Percentiles rank a stretch among this genome's conserved stretches.
These are phyloP conservation scores for Gari tellinella DNA, from an alignment of 2,888 invertebrate species.

Conservation along the genomic window DNA sequence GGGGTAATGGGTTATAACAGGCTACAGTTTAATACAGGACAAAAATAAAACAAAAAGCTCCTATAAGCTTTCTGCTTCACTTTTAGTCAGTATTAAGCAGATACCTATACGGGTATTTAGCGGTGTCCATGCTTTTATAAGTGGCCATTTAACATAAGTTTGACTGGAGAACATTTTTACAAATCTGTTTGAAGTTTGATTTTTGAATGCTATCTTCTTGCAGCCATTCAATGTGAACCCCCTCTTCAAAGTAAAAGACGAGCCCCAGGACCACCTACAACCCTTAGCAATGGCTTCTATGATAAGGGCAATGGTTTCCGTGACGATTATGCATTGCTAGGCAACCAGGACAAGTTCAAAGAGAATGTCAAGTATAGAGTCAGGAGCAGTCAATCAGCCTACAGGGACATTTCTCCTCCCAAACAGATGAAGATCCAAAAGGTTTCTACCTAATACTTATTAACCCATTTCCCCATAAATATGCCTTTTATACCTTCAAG, in stretches of 20 bases:
- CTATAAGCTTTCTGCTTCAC: too few species aligned
- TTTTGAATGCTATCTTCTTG: conserved; percentile 3
- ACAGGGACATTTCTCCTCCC: conserved; percentile 66
- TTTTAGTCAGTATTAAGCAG: too few species aligned
- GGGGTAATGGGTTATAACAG: too few species aligned
- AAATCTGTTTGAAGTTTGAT: too few species aligned
- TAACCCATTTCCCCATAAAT: too few species aligned
- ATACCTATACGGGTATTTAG: too few species aligned
- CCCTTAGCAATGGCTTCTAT: conserved; percentile 69
- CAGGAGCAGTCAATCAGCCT: conserved; percentile 26
- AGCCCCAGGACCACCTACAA: conserved; percentile 68
- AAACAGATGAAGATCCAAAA: conserved; percentile 66
- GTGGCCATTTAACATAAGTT: too few species aligned
- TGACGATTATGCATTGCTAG: conserved; percentile 79
- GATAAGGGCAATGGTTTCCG: conserved; percentile 31
- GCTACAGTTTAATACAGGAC: too few species aligned
- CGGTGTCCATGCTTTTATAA: too few species aligned
- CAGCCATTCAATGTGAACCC: conserved; percentile 74
- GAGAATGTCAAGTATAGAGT: conserved; percentile 76
- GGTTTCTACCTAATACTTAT: conserved; percentile 17
- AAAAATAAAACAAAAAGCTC: too few species aligned
- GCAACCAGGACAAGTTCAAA: conserved; percentile 81
- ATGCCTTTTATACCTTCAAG: too few species aligned
- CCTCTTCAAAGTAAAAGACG: conserved; percentile 80
- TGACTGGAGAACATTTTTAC: too few species aligned